Evolutionary conservation across 2,797 vertebrate genomes (phyloP), one percentile per base, ranked within the genome.

Genomic region (Catostomus latipinnis): DNA sequence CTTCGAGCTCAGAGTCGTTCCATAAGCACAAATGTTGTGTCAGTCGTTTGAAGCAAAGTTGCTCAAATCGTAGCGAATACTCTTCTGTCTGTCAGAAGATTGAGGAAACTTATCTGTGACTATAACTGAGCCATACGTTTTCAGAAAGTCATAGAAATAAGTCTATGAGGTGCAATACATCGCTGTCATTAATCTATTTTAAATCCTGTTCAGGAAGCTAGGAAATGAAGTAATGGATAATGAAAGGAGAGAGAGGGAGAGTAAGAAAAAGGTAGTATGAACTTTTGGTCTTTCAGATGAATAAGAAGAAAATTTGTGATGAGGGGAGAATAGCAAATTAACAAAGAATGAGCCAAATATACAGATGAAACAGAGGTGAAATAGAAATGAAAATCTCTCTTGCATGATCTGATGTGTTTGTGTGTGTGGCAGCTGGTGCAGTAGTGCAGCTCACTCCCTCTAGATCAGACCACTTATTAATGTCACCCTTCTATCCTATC

Each of bases 401-500:
- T 48, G 69, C 76, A 84, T 53, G 34, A 62, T 53, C 50, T 67
- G 49, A 66, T 67, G 75, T 78, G 62, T 78, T 11, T 81, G 85
- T 83, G 81, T 71, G 61, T 68, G 74, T 74, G 2, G 22, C 22
- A 22, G 65, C 77, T 73, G 74, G 74, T 71, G 69, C 1, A 69
- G 62, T 8, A 54, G 81, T 66, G 56, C 14, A 16, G n/a, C 71
- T 80, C 72, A 80, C 69, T 73, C 54, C 63, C 53, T 79, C 18
- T 22, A 76, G n/a, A 67, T 69, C 65, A 78, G 43, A 43, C 3
- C 57, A 49, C 82, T 80, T 82, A 82, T 85, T 85, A 73, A 71
- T 79, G 66, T 74, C 78, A 74, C 88, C 89, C 87, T 87, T 91
- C 88, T 86, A 85, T 88, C 83, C 73, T 71, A 66, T 65, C 80